Evolutionary conservation across 2,888 invertebrate genomes (phyloP).

Genomic region (Xiphydria camelus): DNA sequence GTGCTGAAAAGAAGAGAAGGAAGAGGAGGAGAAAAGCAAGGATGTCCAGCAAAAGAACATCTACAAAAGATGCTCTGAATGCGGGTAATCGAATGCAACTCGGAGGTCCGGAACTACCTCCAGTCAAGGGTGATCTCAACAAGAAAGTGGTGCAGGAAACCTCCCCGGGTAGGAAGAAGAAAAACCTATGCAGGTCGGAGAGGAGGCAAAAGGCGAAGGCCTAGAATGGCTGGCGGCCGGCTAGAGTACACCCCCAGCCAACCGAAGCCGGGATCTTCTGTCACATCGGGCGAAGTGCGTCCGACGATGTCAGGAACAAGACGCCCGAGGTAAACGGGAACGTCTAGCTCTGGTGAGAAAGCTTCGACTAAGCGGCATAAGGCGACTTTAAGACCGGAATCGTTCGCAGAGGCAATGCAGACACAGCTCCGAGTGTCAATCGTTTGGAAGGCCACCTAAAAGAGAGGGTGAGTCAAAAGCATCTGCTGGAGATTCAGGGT

Average conservation of each 20-base stretch:
- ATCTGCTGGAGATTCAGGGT: not conserved
- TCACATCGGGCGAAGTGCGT: not conserved
- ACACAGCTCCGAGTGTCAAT: not conserved
- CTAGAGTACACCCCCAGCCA: no score
- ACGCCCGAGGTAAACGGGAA: no score
- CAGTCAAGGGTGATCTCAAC: no score
- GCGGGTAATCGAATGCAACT: not conserved
- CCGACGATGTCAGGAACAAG: no score
- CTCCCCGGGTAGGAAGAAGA: no score
- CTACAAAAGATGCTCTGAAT: not conserved
- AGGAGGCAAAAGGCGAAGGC: no score
- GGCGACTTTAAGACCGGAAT: not conserved
- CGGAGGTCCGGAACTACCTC: no score
- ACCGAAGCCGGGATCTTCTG: not conserved
- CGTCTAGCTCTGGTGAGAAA: no score
- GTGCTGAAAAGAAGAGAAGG: not conserved
- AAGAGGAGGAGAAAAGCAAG: not conserved
- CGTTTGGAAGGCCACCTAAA: not conserved
- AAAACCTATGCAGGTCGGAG: no score
- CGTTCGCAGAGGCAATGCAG: not conserved
- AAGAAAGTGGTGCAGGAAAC: no score
- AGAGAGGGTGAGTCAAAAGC: not conserved
- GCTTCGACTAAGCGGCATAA: no score
- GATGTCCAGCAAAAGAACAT: not conserved
- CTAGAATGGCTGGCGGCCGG: no score